These are phyloP conservation scores for Puma concolor DNA, from an alignment of 2,113 vertebrate genomes.

Conservation along the genomic window DNA sequence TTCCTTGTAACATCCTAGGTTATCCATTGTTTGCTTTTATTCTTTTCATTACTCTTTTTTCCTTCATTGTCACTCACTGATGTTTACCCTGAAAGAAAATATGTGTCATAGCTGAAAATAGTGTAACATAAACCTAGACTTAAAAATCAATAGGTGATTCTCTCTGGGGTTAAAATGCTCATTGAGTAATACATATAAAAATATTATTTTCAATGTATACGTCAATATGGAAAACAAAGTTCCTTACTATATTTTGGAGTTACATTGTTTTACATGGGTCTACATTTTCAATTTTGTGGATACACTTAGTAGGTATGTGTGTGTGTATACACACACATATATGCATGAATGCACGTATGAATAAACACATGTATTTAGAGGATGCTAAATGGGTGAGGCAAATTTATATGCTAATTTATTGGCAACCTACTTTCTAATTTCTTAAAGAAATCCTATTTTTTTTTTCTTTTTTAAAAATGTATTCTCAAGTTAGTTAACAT, in stretches of 20 bases:
- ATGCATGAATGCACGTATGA: neutral
- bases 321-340: neutral
- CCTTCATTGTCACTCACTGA: neutral
- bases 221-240: neutral
- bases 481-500: too few relatives aligned
- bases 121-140: neutral
- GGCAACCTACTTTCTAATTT: neutral
- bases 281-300: neutral
- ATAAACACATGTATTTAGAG: neutral
- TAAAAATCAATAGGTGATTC: conserved; percentile 16
- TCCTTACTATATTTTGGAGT: neutral
- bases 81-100: neutral
- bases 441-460: neutral
- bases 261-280: neutral
- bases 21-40: conserved; percentile 15
- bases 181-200: neutral
- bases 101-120: neutral
- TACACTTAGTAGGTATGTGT: neutral
- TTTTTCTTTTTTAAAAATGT: too few relatives aligned
- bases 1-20: conserved; percentile 46
- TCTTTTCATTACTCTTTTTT: neutral
- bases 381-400: neutral
- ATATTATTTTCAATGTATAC: neutral
- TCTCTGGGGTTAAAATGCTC: neutral
- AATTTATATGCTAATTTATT: neutral